A percentile compares a stretch with the other conserved stretches of the same genome.
phyloP scores from a whole-genome alignment of 2,113 vertebrate genomes.

The Ptyas mucosa region DNA sequence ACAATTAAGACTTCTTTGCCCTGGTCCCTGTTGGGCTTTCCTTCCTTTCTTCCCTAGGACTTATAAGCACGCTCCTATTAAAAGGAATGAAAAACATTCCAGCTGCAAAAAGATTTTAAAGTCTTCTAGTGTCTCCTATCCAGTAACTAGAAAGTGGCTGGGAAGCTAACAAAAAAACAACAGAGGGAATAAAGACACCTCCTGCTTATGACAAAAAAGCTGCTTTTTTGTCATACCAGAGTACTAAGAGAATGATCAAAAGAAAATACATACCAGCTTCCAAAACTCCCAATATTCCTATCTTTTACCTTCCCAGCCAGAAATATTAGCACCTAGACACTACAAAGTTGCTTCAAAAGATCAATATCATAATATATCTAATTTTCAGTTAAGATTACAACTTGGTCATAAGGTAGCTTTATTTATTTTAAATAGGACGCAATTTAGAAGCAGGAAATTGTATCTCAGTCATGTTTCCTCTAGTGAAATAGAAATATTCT shows the following conservation, averaged over 20 bases:
- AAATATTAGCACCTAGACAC: background rate
- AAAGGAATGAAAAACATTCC: background rate
- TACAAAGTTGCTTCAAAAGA: accelerated
- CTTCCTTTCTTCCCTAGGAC: background rate
- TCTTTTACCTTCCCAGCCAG: background rate
- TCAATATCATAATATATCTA: background rate
- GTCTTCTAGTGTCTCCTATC: background rate
- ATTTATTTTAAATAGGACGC: background rate
- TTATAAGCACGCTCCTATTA: background rate
- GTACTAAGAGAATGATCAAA: background rate
- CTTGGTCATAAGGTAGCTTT: background rate
- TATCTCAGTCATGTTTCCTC: background rate
- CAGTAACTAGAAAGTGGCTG: background rate
- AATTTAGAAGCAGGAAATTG: background rate
- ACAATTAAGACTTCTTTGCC: background rate
- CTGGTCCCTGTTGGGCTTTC: constrained; percentile 19
- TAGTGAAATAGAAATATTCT: background rate
- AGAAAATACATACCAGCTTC: background rate
- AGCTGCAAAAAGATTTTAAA: background rate
- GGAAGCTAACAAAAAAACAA: accelerated
- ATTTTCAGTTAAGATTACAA: background rate
- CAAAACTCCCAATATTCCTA: background rate
- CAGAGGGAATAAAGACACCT: background rate
- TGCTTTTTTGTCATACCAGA: too few species aligned
- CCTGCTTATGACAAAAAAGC: background rate